Percentiles rank a stretch among this genome's conserved stretches.
Conservation (phyloP, 2,113 vertebrate species). For the Hipposideros armiger region DNA sequence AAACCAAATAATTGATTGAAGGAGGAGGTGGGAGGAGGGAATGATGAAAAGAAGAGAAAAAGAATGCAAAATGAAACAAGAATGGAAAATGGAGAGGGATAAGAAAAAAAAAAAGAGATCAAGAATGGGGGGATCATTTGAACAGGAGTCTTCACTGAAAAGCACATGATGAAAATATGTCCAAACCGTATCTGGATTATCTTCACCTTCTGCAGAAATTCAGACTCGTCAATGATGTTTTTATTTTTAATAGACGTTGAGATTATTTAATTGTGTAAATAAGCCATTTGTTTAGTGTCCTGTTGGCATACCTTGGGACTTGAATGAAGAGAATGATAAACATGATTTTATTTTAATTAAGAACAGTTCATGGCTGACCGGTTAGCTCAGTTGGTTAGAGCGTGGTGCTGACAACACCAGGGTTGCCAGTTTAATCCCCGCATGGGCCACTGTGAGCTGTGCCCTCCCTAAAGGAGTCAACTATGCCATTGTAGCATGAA, state of each 20-base stretch:
- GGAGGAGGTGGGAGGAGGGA: neutral
- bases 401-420: too few species aligned
- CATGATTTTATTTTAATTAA: slow-evolving; percentile 26
- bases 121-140: neutral
- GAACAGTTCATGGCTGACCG: neutral
- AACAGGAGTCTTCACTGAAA: neutral
- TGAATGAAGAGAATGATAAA: neutral
- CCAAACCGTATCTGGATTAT: neutral
- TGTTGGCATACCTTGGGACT: neutral
- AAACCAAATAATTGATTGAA: neutral
- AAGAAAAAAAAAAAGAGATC: neutral
- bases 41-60: neutral
- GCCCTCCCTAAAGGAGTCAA: too few species aligned
- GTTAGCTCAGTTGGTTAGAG: too few species aligned
- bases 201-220: neutral
- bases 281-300: neutral
- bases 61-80: neutral
- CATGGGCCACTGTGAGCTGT: too few species aligned
- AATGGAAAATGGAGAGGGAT: neutral
- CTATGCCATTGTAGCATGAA: too few species aligned
- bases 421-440: too few species aligned
- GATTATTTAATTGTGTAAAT: slow-evolving; percentile 3
- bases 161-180: neutral
- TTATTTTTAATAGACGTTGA: neutral
- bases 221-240: neutral